phyloP scores from a whole-genome alignment of 2,888 invertebrate genomes.

The Trachelus stipa region DNA sequence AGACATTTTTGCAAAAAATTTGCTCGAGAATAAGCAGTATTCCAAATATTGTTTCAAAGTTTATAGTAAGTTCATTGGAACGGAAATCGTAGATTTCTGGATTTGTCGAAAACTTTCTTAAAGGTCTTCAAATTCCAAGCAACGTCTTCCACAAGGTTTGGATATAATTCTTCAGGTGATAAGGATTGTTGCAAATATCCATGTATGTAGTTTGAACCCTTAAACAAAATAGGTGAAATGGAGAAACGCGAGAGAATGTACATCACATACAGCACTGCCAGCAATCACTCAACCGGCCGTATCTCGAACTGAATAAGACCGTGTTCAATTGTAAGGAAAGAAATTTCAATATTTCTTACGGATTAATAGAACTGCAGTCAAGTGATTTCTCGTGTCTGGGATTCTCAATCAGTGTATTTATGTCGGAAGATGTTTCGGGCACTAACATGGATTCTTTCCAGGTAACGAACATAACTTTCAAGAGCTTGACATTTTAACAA shows the following conservation, averaged over 20 bases:
- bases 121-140: background rate
- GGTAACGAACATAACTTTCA: slow-evolving; percentile 28
- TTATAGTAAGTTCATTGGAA: background rate
- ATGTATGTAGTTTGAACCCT: background rate
- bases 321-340: background rate
- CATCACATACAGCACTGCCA: background rate
- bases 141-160: background rate
- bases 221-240: background rate
- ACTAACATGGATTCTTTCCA: slow-evolving; percentile 34
- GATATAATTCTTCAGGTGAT: background rate
- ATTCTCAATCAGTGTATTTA: slow-evolving; percentile 18
- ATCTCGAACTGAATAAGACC: background rate
- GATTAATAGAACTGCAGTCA: background rate
- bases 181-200: background rate
- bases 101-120: background rate
- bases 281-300: background rate
- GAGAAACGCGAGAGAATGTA: background rate
- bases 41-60: background rate
- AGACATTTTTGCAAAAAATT: background rate
- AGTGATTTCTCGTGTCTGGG: background rate
- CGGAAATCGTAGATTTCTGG: background rate
- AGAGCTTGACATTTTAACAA: background rate
- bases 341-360: background rate
- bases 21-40: background rate
- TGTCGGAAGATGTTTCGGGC: slow-evolving; percentile 35